Evolutionary conservation across 2,888 invertebrate species (phyloP), one percentile per base, ranked within the genome.

Genomic region (Tetanocera ferruginea): DNA sequence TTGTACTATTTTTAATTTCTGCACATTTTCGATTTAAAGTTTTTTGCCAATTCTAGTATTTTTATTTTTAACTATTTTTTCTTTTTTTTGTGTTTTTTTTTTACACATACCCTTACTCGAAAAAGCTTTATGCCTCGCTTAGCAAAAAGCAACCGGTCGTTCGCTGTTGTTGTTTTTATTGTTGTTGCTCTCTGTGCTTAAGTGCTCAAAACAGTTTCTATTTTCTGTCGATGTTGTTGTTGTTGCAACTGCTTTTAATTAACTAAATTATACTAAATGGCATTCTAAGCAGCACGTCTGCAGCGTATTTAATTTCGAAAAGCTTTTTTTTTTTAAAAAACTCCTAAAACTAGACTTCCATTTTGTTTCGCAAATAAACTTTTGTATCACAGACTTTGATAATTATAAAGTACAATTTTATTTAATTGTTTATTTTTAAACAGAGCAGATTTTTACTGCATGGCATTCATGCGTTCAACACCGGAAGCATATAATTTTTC

Each of bases 211-310:
- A 19, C 23, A 31, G 19, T 31, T 66, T 19, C 3, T 9, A 49
- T 43, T 67, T 67, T 6, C 23, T 52, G 25, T 28, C 51, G 25
- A 25, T 70, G 70, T 51, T 23, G 25, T 31, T 34, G 31, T 37
- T 67, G 67, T 60, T 60, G 60, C 25, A 23, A 37, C 67, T 67
- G 34, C 57, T 55, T 71, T 14, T 55, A 52, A 71, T 71, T 71
- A 71, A 52, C 71, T 55, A 71, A 71, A 34, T 71, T 55, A 31
- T 3, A 37, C 5, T 43, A 67, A 43, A 19, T 67, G 67, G 23
- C 67, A 37, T 11, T 43, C 37, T 11, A 11, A 11, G 43, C 14
- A 43, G 43, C 43, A 43, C 14, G 11, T 43, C 43, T 43, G 43
- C 43, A 43, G 11, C 43, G 43, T 14, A 43, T 43, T 43, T 11